Evolutionary conservation across 2,113 vertebrate species (phyloP).

Genomic region (Heterotis niloticus): DNA sequence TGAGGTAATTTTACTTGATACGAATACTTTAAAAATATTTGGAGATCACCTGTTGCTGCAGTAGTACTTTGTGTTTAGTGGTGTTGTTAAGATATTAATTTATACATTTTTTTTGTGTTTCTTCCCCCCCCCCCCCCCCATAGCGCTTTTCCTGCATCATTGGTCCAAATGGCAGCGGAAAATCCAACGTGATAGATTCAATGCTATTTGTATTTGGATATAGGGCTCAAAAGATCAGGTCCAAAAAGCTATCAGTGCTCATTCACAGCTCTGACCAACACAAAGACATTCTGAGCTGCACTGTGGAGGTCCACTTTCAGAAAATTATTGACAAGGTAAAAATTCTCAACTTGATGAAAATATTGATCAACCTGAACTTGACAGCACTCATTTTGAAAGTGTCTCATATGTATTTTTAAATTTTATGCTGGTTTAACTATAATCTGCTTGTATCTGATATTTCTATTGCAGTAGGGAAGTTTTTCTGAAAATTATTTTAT

Average conservation of each 20-base stretch:
- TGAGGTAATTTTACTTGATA: no score
- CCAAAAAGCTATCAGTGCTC: constrained; percentile 92
- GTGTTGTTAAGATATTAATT: neutral
- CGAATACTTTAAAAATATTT: no score
- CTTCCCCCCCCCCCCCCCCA: no score
- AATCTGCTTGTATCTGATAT: no score
- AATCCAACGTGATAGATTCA: constrained; percentile 97
- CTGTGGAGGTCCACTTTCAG: constrained; percentile 96
- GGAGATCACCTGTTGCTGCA: no score
- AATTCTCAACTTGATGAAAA: neutral
- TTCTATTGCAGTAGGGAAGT: no score
- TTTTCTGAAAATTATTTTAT: no score
- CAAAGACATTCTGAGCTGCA: constrained; percentile 84
- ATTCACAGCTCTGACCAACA: constrained; percentile 93
- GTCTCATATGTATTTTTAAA: no score
- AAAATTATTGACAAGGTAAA: constrained; percentile 96
- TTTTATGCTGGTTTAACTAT: no score
- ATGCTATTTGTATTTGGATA: constrained; percentile 99
- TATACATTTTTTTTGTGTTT: constrained; percentile 26
- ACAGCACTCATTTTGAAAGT: neutral
- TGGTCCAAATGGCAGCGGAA: constrained; percentile 96
- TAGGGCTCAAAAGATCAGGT: constrained; percentile 96
- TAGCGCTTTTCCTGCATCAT: constrained; percentile 98
- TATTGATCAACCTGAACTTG: neutral
- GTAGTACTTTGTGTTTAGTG: no score